Percentiles rank a stretch among this genome's conserved stretches.
Conservation (phyloP, 2,113 vertebrate species). For the Oryzias woworae region DNA sequence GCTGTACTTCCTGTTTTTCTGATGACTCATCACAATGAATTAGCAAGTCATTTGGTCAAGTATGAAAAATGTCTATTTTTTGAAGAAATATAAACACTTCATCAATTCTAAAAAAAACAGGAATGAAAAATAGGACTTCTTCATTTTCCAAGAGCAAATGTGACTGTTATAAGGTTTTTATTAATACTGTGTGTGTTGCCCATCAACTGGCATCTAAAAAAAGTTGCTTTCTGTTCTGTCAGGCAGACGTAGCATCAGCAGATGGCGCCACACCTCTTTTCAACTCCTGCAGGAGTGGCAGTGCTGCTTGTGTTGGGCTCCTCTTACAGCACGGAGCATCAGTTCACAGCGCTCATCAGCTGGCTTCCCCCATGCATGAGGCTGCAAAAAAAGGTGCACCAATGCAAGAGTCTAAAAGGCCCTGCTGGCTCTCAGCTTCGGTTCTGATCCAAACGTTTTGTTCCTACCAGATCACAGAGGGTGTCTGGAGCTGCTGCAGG, state of each 20-base stretch:
- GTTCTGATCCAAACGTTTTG: neutral
- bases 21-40: too few species aligned
- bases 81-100: too few species aligned
- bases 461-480: slow-evolving; percentile 81
- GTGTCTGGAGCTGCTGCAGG: slow-evolving; percentile 89
- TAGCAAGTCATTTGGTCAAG: too few species aligned
- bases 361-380: slow-evolving; percentile 84
- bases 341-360: slow-evolving; percentile 62
- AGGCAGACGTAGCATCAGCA: slow-evolving; percentile 82
- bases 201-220: too few species aligned
- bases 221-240: neutral
- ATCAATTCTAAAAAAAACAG: too few species aligned
- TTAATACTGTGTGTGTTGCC: too few species aligned
- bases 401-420: neutral
- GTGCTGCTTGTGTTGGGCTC: slow-evolving; percentile 80
- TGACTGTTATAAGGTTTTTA: too few species aligned
- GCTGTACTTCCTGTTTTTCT: too few species aligned
- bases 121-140: too few species aligned
- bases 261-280: slow-evolving; percentile 87
- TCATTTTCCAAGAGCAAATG: too few species aligned
- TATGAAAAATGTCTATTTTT: too few species aligned
- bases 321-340: slow-evolving; percentile 80
- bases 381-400: slow-evolving; percentile 81
- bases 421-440: neutral
- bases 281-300: slow-evolving; percentile 87